Evolutionary conservation across 2,113 vertebrate genomes (phyloP).

Genomic region (Microcebus tavaratra): DNA sequence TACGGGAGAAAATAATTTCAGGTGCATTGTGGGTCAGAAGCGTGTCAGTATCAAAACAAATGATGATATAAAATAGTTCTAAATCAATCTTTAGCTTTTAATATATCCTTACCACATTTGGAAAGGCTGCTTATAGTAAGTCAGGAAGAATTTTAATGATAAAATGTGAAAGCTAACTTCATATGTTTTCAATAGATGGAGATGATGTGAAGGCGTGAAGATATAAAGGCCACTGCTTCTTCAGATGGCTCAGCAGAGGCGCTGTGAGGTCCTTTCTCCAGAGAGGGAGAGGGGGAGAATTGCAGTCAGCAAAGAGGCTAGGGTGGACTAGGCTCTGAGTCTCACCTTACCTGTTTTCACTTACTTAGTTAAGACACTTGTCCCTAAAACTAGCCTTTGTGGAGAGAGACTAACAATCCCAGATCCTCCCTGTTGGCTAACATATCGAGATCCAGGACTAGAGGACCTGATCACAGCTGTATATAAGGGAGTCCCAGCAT

Average conservation of each 20-base stretch:
- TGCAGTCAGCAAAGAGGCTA: not conserved
- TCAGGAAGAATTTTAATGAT: not conserved
- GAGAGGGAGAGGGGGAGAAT: not conserved
- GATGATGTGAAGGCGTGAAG: not conserved
- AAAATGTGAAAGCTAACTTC: not conserved
- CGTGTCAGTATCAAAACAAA: not conserved
- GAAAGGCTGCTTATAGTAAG: not conserved
- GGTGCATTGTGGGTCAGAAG: not conserved
- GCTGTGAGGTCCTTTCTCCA: not conserved
- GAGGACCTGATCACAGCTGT: not conserved
- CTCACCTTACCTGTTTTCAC: not conserved
- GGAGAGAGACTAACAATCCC: not conserved
- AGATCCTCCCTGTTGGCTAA: not conserved
- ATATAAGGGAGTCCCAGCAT: not conserved
- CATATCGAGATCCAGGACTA: not conserved
- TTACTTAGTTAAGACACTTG: not conserved
- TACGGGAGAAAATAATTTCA: conserved; percentile 37
- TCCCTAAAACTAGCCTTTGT: not conserved
- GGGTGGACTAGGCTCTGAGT: not conserved
- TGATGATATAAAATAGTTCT: not conserved
- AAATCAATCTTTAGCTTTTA: not conserved
- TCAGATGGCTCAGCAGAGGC: not conserved
- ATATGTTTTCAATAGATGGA: not conserved
- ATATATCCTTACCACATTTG: not conserved
- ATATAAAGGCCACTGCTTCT: not conserved